Evolutionary conservation across 2,888 invertebrate species (phyloP), one percentile per base, ranked within the genome.

Genomic region (Neocrepidodera transversa): DNA sequence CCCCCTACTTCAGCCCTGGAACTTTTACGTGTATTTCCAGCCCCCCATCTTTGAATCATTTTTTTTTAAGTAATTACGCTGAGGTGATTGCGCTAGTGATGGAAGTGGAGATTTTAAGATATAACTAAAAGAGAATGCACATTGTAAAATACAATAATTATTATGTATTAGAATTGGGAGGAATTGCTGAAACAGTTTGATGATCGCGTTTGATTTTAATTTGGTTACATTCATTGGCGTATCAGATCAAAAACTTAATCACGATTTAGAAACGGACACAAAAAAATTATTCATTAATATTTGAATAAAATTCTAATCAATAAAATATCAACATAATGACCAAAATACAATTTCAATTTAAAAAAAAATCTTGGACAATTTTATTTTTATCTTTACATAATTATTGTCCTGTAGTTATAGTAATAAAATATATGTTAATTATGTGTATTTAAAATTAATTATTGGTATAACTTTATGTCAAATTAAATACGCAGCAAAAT

Each of bases 11-110:
- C 38, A 47, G 52, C 32, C 58, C 51, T 38, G 43, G 28, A 40
- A 50, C 54, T 55, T 47, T 60, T 51, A 36, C 47, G 45, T 48
- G 42, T n/a, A n/a, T 45, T 47, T 36, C 55, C 56, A 53, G 45
- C 60, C 40, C 52, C 57, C 52, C 52, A 58, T 58, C 56, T 56
- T 50, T n/a, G n/a, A n/a, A n/a, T n/a, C 23, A n/a, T 53, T 35
- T 54, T 48, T 52, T 35, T 59, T 49, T 28, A 40, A 47, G 10
- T 55, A 59, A 48, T 54, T 59, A 40, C 10, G 40, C 10, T 4
- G 26, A 28, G 36, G 45, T 45, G 45, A 54, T 54, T 54, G 45
- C 45, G 26, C 45, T 47, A 35, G 45, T 5, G 17, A 13, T 45
- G 18, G 20, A 10, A 42, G 18, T 42, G 45, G 11, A 45, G 26